Conservation (phyloP, 2,888 invertebrate genomes). For the Yponomeuta malinellus region DNA sequence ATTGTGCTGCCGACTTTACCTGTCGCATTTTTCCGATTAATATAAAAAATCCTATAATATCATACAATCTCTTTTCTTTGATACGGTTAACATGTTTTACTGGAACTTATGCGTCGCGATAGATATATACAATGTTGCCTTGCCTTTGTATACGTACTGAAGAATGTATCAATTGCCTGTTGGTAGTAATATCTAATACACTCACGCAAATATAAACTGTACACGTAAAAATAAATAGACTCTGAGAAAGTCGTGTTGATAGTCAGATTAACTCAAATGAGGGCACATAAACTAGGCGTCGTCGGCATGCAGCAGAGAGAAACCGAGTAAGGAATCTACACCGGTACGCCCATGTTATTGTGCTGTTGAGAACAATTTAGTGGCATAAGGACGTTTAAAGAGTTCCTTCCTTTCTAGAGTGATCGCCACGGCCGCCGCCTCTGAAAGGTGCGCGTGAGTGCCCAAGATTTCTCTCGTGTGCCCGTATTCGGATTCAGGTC, state of each 20-base stretch:
- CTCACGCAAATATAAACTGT: not conserved
- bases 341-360: constrained; percentile 2
- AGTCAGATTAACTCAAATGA: constrained; percentile 1
- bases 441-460: constrained; percentile 27
- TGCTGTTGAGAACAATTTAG: constrained; percentile 5
- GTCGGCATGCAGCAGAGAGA: constrained; percentile 1
- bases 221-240: not conserved
- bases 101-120: too few relatives aligned
- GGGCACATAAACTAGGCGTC: constrained; percentile 1
- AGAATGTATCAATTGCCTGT: too few relatives aligned
- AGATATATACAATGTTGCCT: too few relatives aligned
- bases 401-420: constrained; percentile 13
- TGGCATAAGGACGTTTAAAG: constrained; percentile 5
- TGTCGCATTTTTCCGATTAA: too few relatives aligned
- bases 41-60: too few relatives aligned
- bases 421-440: not conserved
- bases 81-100: too few relatives aligned
- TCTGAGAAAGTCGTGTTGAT: not conserved
- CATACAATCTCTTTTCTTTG: too few relatives aligned
- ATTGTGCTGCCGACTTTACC: too few relatives aligned
- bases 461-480: constrained; percentile 64
- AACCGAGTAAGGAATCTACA: not conserved
- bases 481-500: constrained; percentile 69
- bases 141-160: too few relatives aligned
- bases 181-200: not conserved